A percentile compares a stretch with the other conserved stretches of the same genome.
Conservation (phyloP, 2,113 vertebrate genomes). For the Brienomyrus brachyistius region DNA sequence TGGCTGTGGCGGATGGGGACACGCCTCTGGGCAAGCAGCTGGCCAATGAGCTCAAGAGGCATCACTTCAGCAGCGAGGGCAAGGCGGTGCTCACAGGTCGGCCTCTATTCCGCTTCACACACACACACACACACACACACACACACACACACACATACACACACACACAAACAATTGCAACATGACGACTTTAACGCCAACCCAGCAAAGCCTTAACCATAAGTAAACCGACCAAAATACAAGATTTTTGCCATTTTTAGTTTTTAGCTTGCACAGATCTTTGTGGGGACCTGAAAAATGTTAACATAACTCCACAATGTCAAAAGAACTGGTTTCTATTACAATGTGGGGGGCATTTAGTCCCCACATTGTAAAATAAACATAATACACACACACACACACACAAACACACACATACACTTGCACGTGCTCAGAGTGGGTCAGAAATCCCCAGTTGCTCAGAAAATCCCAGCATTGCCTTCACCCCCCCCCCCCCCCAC, state of each 20-base stretch:
- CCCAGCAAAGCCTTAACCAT: too few species aligned
- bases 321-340: too few species aligned
- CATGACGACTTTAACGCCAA: too few species aligned
- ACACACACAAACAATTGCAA: neutral
- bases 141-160: neutral
- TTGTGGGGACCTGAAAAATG: too few species aligned
- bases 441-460: neutral
- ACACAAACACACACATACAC: neutral
- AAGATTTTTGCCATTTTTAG: too few species aligned
- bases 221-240: too few species aligned
- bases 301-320: too few species aligned
- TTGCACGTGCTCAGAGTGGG: neutral
- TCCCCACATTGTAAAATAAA: neutral
- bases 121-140: neutral
- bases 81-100: constrained; percentile 66
- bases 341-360: too few species aligned
- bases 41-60: constrained; percentile 76
- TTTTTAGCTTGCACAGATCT: too few species aligned
- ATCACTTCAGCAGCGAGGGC: constrained; percentile 65
- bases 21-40: constrained; percentile 70
- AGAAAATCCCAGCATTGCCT: neutral
- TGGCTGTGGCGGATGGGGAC: constrained; percentile 56
- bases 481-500: neutral
- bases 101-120: neutral
- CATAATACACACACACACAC: neutral